Evolutionary conservation across 2,888 invertebrate species (phyloP).

Genomic region (Mythimna albipuncta): DNA sequence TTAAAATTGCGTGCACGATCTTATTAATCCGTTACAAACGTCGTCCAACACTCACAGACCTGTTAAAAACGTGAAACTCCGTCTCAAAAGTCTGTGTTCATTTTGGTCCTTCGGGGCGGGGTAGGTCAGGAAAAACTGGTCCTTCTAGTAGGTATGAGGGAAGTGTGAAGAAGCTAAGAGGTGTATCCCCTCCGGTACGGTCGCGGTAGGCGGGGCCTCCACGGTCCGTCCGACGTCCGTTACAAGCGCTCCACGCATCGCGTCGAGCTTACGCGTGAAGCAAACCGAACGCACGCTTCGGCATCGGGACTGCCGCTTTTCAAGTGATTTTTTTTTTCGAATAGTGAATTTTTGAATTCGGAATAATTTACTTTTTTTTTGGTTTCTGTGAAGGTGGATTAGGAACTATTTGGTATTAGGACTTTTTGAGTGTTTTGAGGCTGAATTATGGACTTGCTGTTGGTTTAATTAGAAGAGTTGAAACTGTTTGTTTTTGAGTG

Average conservation of each 20-base stretch:
- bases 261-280: slow-evolving; percentile 83
- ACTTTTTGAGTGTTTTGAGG: slow-evolving; percentile 54
- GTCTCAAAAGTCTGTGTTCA: slow-evolving; percentile 31
- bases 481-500: slow-evolving; percentile 47
- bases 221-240: slow-evolving; percentile 80
- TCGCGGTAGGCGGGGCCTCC: slow-evolving; percentile 83
- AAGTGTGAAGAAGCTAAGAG: slow-evolving; percentile 89
- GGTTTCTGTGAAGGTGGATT: slow-evolving; percentile 36
- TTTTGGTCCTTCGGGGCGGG: slow-evolving; percentile 65
- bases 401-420: slow-evolving; percentile 37
- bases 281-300: slow-evolving; percentile 76
- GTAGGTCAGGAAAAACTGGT: slow-evolving; percentile 75
- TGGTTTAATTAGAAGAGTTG: slow-evolving; percentile 44
- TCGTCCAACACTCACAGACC: slow-evolving; percentile 72
- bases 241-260: slow-evolving; percentile 84
- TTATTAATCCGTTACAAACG: slow-evolving; percentile 67
- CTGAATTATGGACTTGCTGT: slow-evolving; percentile 63
- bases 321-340: slow-evolving; percentile 66
- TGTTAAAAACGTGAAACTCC: slow-evolving; percentile 52
- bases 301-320: slow-evolving; percentile 71
- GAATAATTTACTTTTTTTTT: slow-evolving; percentile 39
- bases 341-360: slow-evolving; percentile 51
- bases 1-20: slow-evolving; percentile 61
- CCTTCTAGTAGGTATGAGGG: slow-evolving; percentile 86
- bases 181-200: slow-evolving; percentile 86